Evolutionary conservation across 2,888 invertebrate species (phyloP).

Genomic region (Drosophila hamatofila): DNA sequence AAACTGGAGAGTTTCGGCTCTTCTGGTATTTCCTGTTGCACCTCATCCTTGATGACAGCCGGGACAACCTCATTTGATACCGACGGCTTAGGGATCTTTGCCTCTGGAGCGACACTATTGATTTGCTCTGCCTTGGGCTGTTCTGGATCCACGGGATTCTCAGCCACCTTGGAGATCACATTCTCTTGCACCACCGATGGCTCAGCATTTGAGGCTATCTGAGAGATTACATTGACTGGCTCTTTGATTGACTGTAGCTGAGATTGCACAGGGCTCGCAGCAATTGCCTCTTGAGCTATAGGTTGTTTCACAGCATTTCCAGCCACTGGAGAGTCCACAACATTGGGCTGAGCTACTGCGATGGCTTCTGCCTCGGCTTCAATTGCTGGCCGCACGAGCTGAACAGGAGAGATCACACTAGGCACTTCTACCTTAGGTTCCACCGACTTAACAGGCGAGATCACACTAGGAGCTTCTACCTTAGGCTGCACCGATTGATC

Average conservation of each 20-base stretch:
- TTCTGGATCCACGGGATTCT: not conserved
- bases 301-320: not conserved
- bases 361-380: not conserved
- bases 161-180: not conserved
- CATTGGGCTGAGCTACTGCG: not conserved
- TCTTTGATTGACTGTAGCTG: not conserved
- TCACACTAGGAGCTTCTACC: not conserved
- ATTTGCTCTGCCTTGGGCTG: not conserved
- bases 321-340: not conserved
- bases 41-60: not conserved
- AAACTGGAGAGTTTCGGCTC: constrained; percentile 2
- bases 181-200: not conserved
- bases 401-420: no score
- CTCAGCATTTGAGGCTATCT: not conserved
- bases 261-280: not conserved
- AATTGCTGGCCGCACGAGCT: not conserved
- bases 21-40: not conserved
- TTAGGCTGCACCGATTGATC: not conserved
- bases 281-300: not conserved
- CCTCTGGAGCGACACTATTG: not conserved
- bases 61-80: not conserved
- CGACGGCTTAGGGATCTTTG: not conserved
- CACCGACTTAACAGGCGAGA: not conserved
- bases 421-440: not conserved
- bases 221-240: not conserved